Evolutionary conservation across 2,113 vertebrate species (phyloP).

Genomic region (Ascaphus truei): DNA sequence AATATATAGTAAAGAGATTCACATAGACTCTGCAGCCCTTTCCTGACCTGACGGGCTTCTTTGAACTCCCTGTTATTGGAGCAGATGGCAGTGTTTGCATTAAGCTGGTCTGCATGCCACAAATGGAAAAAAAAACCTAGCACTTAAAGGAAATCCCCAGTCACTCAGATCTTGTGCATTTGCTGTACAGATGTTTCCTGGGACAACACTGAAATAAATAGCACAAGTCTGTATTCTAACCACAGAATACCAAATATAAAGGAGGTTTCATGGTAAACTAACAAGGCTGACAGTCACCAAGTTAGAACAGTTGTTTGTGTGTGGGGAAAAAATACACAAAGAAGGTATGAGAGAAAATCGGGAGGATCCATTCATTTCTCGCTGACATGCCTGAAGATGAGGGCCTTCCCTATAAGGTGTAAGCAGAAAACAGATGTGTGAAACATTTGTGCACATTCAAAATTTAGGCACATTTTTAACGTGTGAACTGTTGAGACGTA

Average conservation of each 20-base stretch:
- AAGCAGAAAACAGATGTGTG: too few species aligned
- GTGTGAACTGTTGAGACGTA: too few species aligned
- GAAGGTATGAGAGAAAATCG: too few species aligned
- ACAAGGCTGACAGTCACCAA: too few species aligned
- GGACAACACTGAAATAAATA: constrained; percentile 40
- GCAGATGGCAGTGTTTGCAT: background rate
- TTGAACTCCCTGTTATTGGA: background rate
- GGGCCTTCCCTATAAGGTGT: too few species aligned
- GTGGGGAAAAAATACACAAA: too few species aligned
- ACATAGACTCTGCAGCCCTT: background rate
- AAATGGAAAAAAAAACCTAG: constrained; percentile 19
- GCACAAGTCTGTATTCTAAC: background rate
- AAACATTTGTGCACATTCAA: too few species aligned
- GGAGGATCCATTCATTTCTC: too few species aligned
- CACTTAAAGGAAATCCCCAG: constrained; percentile 49
- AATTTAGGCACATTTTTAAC: too few species aligned
- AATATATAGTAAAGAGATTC: too few species aligned
- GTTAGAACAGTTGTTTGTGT: too few species aligned
- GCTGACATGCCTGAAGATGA: too few species aligned
- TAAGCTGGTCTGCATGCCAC: background rate
- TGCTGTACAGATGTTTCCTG: constrained; percentile 60
- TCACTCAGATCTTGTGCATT: constrained; percentile 47
- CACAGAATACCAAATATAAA: constrained; percentile 42
- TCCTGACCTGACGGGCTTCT: background rate
- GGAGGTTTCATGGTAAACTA: constrained; percentile 44